Evolutionary conservation across 1,140 invertebrate genomes (phyloP).

Genomic region (Drosophila azteca): DNA sequence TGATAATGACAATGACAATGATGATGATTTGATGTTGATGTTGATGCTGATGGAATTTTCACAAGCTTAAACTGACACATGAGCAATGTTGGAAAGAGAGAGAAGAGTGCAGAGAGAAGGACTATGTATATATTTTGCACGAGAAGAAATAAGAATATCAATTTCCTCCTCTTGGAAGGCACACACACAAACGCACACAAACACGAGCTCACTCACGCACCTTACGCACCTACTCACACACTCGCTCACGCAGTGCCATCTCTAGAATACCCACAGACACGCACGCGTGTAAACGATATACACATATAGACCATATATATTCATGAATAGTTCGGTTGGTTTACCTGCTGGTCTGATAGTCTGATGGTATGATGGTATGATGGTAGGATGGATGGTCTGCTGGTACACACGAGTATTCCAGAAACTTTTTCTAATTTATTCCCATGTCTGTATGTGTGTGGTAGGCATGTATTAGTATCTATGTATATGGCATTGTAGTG

Average conservation of each 20-base stretch:
- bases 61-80: conserved; percentile 37
- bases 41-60: conserved; percentile 74
- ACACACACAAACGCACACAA: conserved; percentile 41
- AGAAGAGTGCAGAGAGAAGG: conserved; percentile 8
- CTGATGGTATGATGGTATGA: conserved; percentile 17
- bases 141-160: conserved; percentile 76
- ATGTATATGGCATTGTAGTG: conserved; percentile 53
- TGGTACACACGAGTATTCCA: not conserved
- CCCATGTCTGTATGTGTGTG: conserved; percentile 36
- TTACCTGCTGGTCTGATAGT: conserved; percentile 61
- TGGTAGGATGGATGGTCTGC: conserved; percentile 38
- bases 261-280: not conserved
- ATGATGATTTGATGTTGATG: conserved; percentile 17
- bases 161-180: conserved; percentile 71
- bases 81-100: conserved; percentile 25
- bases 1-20: conserved; percentile 20
- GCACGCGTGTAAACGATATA: conserved; percentile 2
- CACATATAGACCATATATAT: conserved; percentile 6
- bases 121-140: conserved; percentile 47
- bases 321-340: conserved; percentile 37
- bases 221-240: no score
- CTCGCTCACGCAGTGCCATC: conserved; percentile 27
- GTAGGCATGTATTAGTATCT: conserved; percentile 41
- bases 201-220: conserved; percentile 21
- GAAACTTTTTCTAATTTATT: conserved; percentile 23